Evolutionary conservation across 1,140 invertebrate species (phyloP), one percentile per base, ranked within the genome.

Genomic region (Laupala kohalensis): DNA sequence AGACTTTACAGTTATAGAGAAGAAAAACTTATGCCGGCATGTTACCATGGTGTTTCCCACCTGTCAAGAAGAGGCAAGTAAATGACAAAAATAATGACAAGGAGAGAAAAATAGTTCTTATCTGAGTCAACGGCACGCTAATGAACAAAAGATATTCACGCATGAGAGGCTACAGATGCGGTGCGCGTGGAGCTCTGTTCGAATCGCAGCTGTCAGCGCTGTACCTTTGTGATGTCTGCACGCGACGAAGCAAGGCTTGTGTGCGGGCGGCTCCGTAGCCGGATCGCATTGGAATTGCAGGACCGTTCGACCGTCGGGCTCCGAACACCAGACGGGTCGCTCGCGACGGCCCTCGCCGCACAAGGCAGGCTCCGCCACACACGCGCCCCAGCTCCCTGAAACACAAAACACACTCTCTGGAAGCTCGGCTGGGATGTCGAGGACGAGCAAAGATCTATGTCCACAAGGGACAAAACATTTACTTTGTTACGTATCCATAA

Each of bases 151-250:
- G 1, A 19, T 13, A 53, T 9, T 0, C 1, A 53, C 9, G 37
- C 37, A 4, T 1, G 37, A 1, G 37, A 0, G 37, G 4, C 37
- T 53, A 19, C 9, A 9, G 37, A 9, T 19, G 37, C 37, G 9
- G 9, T 19, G 37, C 37, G 9, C 9, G 9, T 13, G 37, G 9
- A 1, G 19, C 37, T 53, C 37, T 53, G 9, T 19, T 19, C 37
- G 37, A 2, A 9, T 19, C 37, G 37, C 37, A 13, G 37, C 37
- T 4, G 37, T 19, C 37, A n/a, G 37, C 37, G 37, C n/a, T 72
- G 30, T 66, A 74, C 72, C 74, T 69, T 69, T 69, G 27, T 74
- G 74, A 53, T 74, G 74, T n/a, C 71, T 53, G 53, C 74, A 74
- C 24, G 74, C 74, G 5, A 66, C 69, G 72, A 74, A 74, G 26